Percentiles rank a stretch among this genome's conserved stretches.
Evolutionary conservation across 2,888 invertebrate genomes (phyloP).

Genomic region (Eueremaeus valkanovi): DNA sequence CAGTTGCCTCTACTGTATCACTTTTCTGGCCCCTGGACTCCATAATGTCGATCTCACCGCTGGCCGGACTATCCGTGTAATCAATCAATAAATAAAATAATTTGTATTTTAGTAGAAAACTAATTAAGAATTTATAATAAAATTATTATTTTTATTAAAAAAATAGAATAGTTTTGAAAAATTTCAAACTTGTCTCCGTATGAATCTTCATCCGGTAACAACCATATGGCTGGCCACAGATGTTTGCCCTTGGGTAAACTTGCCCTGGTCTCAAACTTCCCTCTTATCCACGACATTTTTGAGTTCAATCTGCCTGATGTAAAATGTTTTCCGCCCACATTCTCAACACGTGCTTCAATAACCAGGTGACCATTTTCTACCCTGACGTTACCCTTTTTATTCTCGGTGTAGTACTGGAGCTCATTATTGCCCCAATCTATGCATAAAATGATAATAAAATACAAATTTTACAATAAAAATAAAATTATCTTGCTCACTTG

Average conservation of each 20-base stretch:
- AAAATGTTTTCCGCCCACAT: neutral
- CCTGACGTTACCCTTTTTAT: conserved; percentile 12
- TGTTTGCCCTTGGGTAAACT: conserved; percentile 68
- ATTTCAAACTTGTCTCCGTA: conserved; percentile 68
- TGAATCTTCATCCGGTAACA: conserved; percentile 62
- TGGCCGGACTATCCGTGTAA: conserved; percentile 12
- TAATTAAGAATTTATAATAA: no score
- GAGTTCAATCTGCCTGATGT: conserved; percentile 35
- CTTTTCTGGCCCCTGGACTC: conserved; percentile 66
- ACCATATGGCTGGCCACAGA: conserved; percentile 67
- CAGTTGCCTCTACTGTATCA: no score
- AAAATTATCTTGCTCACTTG: no score
- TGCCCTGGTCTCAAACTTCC: conserved; percentile 62
- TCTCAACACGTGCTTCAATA: conserved; percentile 11
- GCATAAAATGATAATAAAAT: neutral
- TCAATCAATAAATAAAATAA: neutral
- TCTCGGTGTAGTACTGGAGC: conserved; percentile 27
- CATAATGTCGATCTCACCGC: conserved; percentile 67
- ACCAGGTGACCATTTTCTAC: conserved; percentile 34
- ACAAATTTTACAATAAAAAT: neutral
- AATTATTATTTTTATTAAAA: no score
- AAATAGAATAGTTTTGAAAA: no score
- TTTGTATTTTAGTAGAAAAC: no score
- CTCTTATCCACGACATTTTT: conserved; percentile 54
- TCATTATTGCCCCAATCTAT: conserved; percentile 37